Evolutionary conservation across 2,113 vertebrate genomes (phyloP).

Genomic region (Cyanistes caeruleus): DNA sequence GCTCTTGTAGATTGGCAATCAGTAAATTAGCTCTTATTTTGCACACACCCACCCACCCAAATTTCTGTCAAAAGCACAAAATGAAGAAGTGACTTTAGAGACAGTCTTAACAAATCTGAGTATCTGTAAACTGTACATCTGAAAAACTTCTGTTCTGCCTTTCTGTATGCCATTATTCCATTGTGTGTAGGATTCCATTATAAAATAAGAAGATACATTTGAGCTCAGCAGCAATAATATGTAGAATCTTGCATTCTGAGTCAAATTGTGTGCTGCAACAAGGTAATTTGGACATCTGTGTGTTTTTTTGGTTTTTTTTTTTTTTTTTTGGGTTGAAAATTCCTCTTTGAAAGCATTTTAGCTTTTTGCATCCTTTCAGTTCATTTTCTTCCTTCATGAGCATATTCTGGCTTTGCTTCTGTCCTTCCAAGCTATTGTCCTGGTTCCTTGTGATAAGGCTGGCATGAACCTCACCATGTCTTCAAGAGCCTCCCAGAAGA

Average conservation of each 20-base stretch:
- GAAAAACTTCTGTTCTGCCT: background rate
- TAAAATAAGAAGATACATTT: background rate
- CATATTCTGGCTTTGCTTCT: background rate
- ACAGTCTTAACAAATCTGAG: background rate
- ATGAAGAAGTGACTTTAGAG: background rate
- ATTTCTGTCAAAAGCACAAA: background rate
- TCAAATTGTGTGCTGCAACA: background rate
- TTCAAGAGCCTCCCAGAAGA: background rate
- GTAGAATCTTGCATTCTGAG: background rate
- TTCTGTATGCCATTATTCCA: background rate
- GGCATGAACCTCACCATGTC: background rate
- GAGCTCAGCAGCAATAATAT: background rate
- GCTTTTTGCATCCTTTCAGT: background rate
- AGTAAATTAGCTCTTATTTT: background rate
- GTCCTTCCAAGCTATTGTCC: background rate
- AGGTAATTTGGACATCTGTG: background rate
- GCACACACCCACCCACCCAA: accelerated
- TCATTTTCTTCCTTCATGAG: background rate
- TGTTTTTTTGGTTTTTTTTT: no score
- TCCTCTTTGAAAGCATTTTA: background rate
- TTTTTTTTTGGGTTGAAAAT: background rate
- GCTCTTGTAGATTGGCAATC: background rate
- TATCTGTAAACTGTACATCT: background rate
- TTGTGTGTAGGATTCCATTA: background rate
- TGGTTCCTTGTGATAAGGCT: slow-evolving; percentile 34